phyloP scores from a whole-genome alignment of 2,113 vertebrate genomes.

The Suncus etruscus region DNA sequence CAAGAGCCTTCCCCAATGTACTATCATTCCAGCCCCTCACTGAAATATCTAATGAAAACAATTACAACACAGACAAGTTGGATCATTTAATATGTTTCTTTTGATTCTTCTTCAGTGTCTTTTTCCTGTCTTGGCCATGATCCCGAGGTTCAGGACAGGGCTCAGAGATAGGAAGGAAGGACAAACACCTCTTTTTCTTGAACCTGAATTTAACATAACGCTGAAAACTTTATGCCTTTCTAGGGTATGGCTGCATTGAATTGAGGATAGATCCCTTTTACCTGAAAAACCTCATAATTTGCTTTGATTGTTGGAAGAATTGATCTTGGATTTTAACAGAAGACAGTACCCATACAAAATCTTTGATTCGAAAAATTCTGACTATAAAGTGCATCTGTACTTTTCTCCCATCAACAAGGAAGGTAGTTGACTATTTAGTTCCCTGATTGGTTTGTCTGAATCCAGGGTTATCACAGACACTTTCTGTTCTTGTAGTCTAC shows the following conservation, averaged over 20 bases:
- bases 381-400: too few species aligned
- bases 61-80: background rate
- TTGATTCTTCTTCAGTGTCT: background rate
- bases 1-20: too few species aligned
- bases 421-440: background rate
- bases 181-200: background rate
- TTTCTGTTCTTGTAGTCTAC: constrained; percentile 5
- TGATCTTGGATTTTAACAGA: constrained; percentile 1
- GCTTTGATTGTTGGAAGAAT: background rate
- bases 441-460: constrained; percentile 1
- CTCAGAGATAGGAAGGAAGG: background rate
- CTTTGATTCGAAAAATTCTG: background rate
- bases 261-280: background rate
- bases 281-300: background rate
- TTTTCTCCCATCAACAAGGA: too few species aligned
- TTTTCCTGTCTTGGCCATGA: background rate
- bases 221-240: background rate
- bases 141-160: background rate
- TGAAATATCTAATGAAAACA: constrained; percentile 34
- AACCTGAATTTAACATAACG: background rate
- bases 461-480: background rate
- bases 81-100: constrained; percentile 3
- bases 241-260: background rate
- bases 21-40: too few species aligned
- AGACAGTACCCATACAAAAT: background rate